Percentiles rank a stretch among this genome's conserved stretches.
phyloP scores from a whole-genome alignment of 2,797 vertebrate genomes.

The Peromyscus aztecus region DNA sequence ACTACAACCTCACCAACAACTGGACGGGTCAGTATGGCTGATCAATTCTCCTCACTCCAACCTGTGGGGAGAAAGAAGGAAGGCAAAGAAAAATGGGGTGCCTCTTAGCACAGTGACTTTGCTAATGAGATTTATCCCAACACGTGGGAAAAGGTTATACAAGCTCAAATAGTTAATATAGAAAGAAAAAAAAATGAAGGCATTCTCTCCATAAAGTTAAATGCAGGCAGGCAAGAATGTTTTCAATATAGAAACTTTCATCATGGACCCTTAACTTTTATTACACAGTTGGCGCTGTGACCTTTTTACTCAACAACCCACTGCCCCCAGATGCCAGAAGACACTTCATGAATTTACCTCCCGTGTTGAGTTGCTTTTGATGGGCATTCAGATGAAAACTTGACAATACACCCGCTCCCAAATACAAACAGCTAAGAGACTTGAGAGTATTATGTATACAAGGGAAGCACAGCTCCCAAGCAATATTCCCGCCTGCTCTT shows the following conservation, averaged over 20 bases:
- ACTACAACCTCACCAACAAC: conserved; percentile 44
- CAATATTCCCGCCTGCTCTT: conserved; percentile 81
- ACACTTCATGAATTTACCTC: conserved; percentile 70
- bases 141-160: neutral
- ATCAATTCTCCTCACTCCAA: neutral
- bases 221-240: neutral
- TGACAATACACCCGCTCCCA: conserved; percentile 77
- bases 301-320: conserved; percentile 27
- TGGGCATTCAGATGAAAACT: conserved; percentile 71
- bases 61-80: neutral
- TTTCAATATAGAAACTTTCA: conserved; percentile 47
- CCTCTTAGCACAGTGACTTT: conserved; percentile 58
- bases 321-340: neutral
- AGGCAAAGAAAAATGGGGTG: neutral
- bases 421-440: conserved; percentile 64
- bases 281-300: neutral
- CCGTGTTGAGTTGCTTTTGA: conserved; percentile 66
- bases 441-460: conserved; percentile 69
- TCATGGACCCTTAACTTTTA: conserved; percentile 34
- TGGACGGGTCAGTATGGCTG: conserved; percentile 1
- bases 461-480: conserved; percentile 79
- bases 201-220: conserved; percentile 48
- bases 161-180: conserved; percentile 48
- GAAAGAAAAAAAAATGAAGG: neutral
- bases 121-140: conserved; percentile 71